Evolutionary conservation across 1,140 invertebrate species (phyloP).

Genomic region (Bombus superbus): DNA sequence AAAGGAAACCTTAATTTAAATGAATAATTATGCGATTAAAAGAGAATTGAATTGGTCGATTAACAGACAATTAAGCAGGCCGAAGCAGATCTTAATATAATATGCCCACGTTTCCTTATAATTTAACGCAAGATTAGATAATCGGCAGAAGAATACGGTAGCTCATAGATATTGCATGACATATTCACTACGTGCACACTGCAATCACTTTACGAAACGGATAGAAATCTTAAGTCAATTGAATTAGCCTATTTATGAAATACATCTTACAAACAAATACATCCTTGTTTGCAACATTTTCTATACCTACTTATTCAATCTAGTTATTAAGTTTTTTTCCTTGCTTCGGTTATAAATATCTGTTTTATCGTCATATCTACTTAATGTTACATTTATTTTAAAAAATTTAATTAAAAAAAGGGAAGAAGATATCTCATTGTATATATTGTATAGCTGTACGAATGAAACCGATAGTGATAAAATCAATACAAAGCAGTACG

Average conservation of each 20-base stretch:
- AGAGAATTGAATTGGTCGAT: neutral
- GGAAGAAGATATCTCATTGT: neutral
- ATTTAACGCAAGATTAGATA: conserved; percentile 58
- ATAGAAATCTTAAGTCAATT: conserved; percentile 38
- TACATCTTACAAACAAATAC: conserved; percentile 10
- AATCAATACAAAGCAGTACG: conserved; percentile 7
- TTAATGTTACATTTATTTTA: neutral
- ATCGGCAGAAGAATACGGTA: conserved; percentile 48
- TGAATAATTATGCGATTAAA: neutral
- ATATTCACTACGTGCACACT: conserved; percentile 12
- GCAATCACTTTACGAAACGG: conserved; percentile 40
- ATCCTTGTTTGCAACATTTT: neutral
- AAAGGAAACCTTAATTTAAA: neutral
- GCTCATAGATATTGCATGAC: conserved; percentile 31
- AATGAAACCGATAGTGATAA: neutral
- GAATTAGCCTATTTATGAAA: conserved; percentile 36
- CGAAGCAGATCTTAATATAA: conserved; percentile 48
- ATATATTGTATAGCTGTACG: neutral
- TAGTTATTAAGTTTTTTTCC: neutral
- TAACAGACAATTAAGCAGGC: conserved; percentile 43
- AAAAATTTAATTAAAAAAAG: neutral
- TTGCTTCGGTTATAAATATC: neutral
- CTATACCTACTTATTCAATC: neutral
- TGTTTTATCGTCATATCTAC: neutral
- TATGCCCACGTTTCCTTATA: conserved; percentile 36